These are phyloP conservation scores for Phataginus tetradactyla DNA, from an alignment of 2,797 vertebrate genomes.

Conservation along the genomic window DNA sequence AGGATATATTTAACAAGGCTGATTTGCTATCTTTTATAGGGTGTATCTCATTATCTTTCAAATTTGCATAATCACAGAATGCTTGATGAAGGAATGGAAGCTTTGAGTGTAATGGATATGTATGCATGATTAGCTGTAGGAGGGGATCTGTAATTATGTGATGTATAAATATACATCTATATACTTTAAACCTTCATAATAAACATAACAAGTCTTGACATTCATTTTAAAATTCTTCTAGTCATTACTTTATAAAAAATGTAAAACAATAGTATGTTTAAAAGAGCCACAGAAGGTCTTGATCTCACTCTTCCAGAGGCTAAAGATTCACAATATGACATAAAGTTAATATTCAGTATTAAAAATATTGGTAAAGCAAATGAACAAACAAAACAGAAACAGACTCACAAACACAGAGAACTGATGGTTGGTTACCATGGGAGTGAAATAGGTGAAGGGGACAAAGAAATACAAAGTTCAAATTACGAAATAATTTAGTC, in stretches of 20 bases:
- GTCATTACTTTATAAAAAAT: background rate
- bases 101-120: slow-evolving; percentile 63
- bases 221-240: slow-evolving; percentile 45
- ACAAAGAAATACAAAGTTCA: too few species aligned
- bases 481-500: too few species aligned
- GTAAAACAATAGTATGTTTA: background rate
- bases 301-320: background rate
- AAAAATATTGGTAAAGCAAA: slow-evolving; percentile 22
- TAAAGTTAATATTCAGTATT: background rate
- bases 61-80: slow-evolving; percentile 70
- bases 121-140: slow-evolving; percentile 52
- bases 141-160: slow-evolving; percentile 70
- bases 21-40: slow-evolving; percentile 61
- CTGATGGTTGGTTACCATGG: too few species aligned
- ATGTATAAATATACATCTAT: slow-evolving; percentile 59
- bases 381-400: too few species aligned
- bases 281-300: background rate
- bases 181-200: slow-evolving; percentile 53
- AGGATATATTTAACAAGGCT: slow-evolving; percentile 59
- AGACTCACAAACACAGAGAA: too few species aligned
- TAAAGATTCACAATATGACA: background rate
- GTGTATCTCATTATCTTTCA: slow-evolving; percentile 66
- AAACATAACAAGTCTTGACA: slow-evolving; percentile 49
- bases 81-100: slow-evolving; percentile 70
- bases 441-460: too few species aligned